Conservation (phyloP, 2,888 invertebrate genomes). For the Ophion ventricosus region DNA sequence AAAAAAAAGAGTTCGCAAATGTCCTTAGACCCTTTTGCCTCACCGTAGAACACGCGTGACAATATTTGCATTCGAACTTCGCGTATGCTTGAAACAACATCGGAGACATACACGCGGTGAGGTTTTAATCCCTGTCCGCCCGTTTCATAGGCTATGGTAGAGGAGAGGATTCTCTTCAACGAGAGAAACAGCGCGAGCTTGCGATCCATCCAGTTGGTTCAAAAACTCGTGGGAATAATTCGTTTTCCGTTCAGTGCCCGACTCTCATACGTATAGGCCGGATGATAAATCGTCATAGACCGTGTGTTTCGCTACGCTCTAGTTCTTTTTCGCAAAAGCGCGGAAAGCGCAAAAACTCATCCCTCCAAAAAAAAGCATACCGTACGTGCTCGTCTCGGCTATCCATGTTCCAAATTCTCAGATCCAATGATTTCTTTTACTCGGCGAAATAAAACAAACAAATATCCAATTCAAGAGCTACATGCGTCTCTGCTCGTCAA, state of each 20-base stretch:
- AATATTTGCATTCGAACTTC: conserved; percentile 39
- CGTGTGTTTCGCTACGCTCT: conserved; percentile 65
- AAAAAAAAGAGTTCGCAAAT: conserved; percentile 11
- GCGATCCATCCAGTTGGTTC: conserved; percentile 67
- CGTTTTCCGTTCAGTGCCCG: conserved; percentile 74
- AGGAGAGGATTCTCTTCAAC: conserved; percentile 28
- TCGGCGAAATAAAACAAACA: background rate
- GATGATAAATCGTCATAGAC: conserved; percentile 79
- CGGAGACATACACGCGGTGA: background rate
- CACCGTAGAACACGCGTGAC: conserved; percentile 13
- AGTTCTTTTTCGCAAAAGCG: conserved; percentile 20
- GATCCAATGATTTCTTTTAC: conserved; percentile 6
- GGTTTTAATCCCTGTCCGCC: conserved; percentile 29
- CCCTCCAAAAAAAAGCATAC: conserved; percentile 8
- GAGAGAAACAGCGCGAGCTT: conserved; percentile 46
- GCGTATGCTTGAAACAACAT: background rate
- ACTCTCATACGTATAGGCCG: conserved; percentile 39
- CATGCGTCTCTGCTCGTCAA: no score
- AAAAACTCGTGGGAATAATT: conserved; percentile 76
- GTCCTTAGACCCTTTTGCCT: conserved; percentile 10
- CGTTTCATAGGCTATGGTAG: conserved; percentile 9
- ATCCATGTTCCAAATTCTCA: background rate
- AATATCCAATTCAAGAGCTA: background rate
- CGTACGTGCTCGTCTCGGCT: background rate
- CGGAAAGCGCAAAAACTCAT: conserved; percentile 26